These are phyloP conservation scores for Erythrocercus mccallii DNA, from an alignment of 2,113 vertebrate genomes.

Conservation along the genomic window DNA sequence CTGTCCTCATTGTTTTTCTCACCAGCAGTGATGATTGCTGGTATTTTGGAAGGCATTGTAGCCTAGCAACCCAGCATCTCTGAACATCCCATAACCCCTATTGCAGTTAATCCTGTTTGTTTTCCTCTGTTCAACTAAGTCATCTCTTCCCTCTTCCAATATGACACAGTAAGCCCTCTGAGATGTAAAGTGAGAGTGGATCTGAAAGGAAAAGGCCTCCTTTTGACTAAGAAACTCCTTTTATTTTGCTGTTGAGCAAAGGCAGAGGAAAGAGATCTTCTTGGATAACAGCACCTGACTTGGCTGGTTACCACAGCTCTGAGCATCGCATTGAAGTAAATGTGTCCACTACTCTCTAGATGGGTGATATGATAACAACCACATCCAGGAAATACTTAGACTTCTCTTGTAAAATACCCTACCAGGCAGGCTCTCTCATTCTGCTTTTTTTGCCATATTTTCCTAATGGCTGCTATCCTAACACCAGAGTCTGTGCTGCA, in stretches of 20 bases:
- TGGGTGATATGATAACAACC: neutral
- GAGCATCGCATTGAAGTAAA: rapidly evolving
- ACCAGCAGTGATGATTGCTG: neutral
- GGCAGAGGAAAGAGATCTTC: neutral
- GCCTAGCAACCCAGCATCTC: neutral
- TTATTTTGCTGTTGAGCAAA: neutral
- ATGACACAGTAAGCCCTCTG: neutral
- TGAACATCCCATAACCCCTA: neutral
- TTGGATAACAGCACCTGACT: neutral
- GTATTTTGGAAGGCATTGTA: neutral
- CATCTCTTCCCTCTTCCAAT: neutral
- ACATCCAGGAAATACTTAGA: neutral
- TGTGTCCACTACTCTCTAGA: neutral
- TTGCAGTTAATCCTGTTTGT: neutral
- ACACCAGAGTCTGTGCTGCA: rapidly evolving
- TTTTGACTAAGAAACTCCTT: neutral
- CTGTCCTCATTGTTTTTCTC: neutral
- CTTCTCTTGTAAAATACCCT: neutral
- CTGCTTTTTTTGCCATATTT: neutral
- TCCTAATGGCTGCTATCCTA: neutral
- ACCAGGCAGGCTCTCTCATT: neutral
- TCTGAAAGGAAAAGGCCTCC: neutral
- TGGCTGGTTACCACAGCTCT: neutral
- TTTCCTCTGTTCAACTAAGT: neutral
- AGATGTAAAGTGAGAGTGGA: neutral